Evolutionary conservation across 2,797 vertebrate genomes (phyloP).

Genomic region (Lepilemur ruficaudatus): DNA sequence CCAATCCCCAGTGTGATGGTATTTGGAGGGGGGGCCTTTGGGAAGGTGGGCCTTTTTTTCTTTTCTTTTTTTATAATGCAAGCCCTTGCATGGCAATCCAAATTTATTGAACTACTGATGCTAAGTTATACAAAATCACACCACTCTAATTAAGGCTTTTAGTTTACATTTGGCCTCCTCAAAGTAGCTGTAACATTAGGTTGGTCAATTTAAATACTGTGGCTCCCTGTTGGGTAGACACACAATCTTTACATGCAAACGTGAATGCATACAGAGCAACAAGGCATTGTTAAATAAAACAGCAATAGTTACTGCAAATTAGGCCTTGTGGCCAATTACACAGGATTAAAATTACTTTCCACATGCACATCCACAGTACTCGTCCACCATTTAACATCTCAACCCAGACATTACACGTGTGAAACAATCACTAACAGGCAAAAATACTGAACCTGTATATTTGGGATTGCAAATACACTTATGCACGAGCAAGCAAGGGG

Average conservation of each 20-base stretch:
- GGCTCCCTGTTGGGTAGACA: conserved; percentile 91
- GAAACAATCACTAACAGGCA: conserved; percentile 93
- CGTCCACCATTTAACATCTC: conserved; percentile 92
- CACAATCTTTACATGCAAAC: conserved; percentile 90
- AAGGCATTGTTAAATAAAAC: conserved; percentile 94
- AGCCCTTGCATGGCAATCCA: conserved; percentile 89
- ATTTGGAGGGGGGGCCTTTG: background rate
- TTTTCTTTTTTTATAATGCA: conserved; percentile 83
- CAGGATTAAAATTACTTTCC: conserved; percentile 90
- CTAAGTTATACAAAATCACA: conserved; percentile 96
- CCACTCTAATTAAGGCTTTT: conserved; percentile 97
- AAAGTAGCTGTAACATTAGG: conserved; percentile 91
- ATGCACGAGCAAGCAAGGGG: conserved; percentile 92
- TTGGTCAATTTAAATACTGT: conserved; percentile 92
- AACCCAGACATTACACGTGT: conserved; percentile 93
- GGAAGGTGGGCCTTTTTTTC: background rate
- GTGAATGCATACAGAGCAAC: conserved; percentile 91
- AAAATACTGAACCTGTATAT: conserved; percentile 92
- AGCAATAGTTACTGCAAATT: conserved; percentile 88
- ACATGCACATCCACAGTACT: conserved; percentile 93
- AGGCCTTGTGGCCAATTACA: conserved; percentile 90
- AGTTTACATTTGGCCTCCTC: conserved; percentile 95
- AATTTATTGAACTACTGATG: conserved; percentile 94
- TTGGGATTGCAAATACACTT: conserved; percentile 93
- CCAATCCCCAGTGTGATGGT: background rate